Base-by-base conservation (phyloP, 1,140 invertebrate genomes). In the Nasonia giraulti region DNA sequence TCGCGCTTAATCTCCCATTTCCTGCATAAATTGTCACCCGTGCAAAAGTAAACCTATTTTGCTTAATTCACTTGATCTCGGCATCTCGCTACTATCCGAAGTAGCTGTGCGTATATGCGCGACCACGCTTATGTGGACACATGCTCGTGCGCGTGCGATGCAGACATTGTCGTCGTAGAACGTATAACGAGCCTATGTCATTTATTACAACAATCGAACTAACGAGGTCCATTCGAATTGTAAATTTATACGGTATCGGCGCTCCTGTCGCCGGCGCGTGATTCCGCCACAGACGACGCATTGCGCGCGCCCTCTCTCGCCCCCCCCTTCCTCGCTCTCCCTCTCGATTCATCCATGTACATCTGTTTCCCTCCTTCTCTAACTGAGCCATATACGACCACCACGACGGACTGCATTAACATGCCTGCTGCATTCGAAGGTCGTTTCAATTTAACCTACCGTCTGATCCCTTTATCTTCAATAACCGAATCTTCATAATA, bases 131-230 rank as follows among this genome's bases (percentile, higher is more conserved):
- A 62, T 62, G 55, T 62, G 55, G 6, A n/a, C 17, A 62, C 6
- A 62, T 14, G 17, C 14, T 0, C 17, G 55, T 62, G 55, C n/a
- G 55, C 55, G 20, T 62, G 55, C 55, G 7, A 62, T 62, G 55
- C 55, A 62, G 55, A n/a, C 55, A 62, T 62, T 62, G 55, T 62
- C 17, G 55, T 6, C 17, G 33, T 76, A 76, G 27, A 76, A 76
- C 17, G 33, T 76, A 76, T 47, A 76, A 76, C 74, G 40, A 47
- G 37, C 20, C 74, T 44, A 76, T 40, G 20, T 76, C 74, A 76
- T 76, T 76, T 76, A 76, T 76, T 76, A 76, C 74, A 76, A 76
- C 74, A 76, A 76, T 76, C 40, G 37, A 76, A 47, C 74, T 76
- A 76, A 76, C 74, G 74, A 76, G 74, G 74, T 40, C 33, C 17